Percentiles rank a stretch among this genome's conserved stretches.
Conservation (phyloP, 2,888 invertebrate genomes). For the Biston betularia region DNA sequence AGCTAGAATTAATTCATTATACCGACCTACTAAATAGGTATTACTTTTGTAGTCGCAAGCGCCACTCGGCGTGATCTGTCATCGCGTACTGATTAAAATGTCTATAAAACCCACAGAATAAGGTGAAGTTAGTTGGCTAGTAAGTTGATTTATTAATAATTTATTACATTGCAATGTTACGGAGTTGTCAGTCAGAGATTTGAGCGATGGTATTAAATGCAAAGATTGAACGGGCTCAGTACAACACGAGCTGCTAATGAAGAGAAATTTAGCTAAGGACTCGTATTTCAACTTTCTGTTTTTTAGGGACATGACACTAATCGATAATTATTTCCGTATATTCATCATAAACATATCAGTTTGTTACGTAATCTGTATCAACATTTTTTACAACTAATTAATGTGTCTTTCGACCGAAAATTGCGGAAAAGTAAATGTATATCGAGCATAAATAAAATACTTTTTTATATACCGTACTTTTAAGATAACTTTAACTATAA, state of each 20-base stretch:
- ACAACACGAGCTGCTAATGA: slow-evolving; percentile 13
- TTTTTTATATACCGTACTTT: no score
- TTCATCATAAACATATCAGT: no score
- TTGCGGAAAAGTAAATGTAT: no score
- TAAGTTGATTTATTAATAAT: slow-evolving; percentile 80
- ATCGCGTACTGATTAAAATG: slow-evolving; percentile 74
- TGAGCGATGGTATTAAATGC: slow-evolving; percentile 41
- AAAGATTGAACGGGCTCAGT: slow-evolving; percentile 25
- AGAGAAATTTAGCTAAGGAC: slow-evolving; percentile 17
- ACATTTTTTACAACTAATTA: no score
- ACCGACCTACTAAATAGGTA: not conserved
- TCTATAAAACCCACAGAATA: slow-evolving; percentile 51
- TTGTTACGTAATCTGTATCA: no score
- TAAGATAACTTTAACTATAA: not conserved
- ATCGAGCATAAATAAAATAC: no score
- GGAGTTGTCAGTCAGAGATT: slow-evolving; percentile 51
- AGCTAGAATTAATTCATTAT: not conserved
- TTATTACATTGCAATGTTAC: slow-evolving; percentile 61
- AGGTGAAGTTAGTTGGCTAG: slow-evolving; percentile 28
- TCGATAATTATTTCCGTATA: no score
- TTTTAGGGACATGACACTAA: no score
- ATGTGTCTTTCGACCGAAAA: no score
- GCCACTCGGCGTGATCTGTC: slow-evolving; percentile 68
- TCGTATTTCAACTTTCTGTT: not conserved
- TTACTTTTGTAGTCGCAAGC: slow-evolving; percentile 52